Conservation (phyloP, 2,888 invertebrate species). For the Spisula subtruncata region DNA sequence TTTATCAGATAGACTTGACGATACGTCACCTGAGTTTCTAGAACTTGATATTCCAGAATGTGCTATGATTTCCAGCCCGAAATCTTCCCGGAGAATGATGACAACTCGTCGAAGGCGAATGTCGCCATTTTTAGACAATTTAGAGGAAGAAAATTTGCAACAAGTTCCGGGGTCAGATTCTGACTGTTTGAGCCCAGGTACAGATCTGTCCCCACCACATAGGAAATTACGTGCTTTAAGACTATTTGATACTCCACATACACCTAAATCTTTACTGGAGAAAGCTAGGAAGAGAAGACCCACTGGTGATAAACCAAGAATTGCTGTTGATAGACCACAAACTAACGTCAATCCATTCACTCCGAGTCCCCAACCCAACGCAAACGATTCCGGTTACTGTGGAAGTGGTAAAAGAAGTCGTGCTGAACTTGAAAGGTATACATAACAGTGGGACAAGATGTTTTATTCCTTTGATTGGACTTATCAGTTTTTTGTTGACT, state of each 20-base stretch:
- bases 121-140: constrained; percentile 74
- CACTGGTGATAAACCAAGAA: constrained; percentile 69
- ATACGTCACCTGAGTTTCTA: constrained; percentile 76
- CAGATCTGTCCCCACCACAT: constrained; percentile 88
- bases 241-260: constrained; percentile 94
- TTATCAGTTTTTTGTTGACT: no score
- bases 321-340: constrained; percentile 65
- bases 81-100: constrained; percentile 70
- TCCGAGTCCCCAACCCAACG: constrained; percentile 73
- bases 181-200: constrained; percentile 46
- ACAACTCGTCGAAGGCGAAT: constrained; percentile 72
- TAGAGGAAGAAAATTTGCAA: constrained; percentile 73
- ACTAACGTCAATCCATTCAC: constrained; percentile 94
- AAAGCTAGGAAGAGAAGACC: constrained; percentile 88
- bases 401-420: constrained; percentile 92
- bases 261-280: constrained; percentile 94
- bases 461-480: no score
- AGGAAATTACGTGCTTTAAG: constrained; percentile 89
- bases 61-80: constrained; percentile 76
- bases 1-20: constrained; percentile 62
- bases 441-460: no score
- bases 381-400: constrained; percentile 70
- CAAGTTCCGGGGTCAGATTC: constrained; percentile 68
- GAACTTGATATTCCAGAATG: constrained; percentile 78
- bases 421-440: constrained; percentile 88